Conservation (phyloP, 2,113 vertebrate species). For the Platysteira castanea region DNA sequence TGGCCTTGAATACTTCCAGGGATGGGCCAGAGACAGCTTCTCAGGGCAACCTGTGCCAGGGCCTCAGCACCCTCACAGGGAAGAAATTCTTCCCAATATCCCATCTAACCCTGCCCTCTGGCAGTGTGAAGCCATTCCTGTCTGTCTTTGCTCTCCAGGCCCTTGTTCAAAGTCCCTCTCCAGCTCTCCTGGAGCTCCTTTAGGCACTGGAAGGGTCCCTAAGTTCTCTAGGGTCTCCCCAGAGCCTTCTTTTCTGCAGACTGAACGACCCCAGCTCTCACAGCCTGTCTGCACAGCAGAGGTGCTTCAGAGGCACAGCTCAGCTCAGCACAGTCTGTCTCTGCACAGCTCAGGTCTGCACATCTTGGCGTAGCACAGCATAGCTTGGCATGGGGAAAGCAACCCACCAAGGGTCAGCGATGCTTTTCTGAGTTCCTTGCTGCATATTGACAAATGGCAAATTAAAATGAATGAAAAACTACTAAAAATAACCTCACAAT, state of each 20-base stretch:
- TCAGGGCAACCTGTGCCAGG: not conserved
- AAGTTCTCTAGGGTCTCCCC: not conserved
- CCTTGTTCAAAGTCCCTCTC: not conserved
- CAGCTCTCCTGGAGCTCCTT: not conserved
- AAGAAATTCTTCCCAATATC: not conserved
- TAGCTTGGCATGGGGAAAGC: not conserved
- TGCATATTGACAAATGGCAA: not conserved
- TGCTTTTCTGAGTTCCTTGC: not conserved
- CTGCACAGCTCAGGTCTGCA: not conserved
- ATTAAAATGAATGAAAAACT: not conserved
- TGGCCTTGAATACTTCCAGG: not conserved
- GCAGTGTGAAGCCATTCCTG: not conserved
- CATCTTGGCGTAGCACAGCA: not conserved
- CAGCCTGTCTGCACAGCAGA: not conserved
- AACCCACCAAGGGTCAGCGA: rapidly evolving
- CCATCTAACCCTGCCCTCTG: not conserved
- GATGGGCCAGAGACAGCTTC: not conserved
- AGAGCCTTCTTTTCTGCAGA: not conserved
- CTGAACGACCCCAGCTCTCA: not conserved
- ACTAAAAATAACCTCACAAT: not conserved
- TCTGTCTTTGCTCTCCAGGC: not conserved
- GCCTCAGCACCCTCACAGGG: not conserved
- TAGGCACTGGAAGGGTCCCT: not conserved
- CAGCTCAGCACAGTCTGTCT: too few species aligned
- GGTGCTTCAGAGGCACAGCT: not conserved